Conservation (phyloP, 2,888 invertebrate species). For the Eupelmus urozonus region DNA sequence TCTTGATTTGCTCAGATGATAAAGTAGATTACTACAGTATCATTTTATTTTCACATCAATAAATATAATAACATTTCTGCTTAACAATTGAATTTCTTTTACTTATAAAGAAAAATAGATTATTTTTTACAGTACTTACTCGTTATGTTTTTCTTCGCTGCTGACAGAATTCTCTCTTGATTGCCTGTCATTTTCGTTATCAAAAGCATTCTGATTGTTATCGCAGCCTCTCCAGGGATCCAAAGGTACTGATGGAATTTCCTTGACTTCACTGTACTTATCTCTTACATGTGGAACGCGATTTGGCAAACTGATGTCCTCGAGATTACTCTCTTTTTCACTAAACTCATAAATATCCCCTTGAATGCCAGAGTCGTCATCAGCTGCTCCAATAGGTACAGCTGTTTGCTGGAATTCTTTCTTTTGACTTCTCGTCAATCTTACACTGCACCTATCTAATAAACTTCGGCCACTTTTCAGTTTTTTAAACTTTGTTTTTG, state of each 20-base stretch:
- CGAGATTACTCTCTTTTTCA: conserved; percentile 75
- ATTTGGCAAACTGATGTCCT: conserved; percentile 58
- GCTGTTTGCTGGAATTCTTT: conserved; percentile 64
- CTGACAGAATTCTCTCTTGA: conserved; percentile 64
- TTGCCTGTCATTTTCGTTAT: conserved; percentile 57
- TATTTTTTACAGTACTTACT: conserved; percentile 62
- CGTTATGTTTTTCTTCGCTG: conserved; percentile 64
- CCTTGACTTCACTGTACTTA: conserved; percentile 52
- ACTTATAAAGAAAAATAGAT: too few relatives aligned
- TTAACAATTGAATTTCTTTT: background rate
- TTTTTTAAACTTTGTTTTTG: conserved; percentile 62
- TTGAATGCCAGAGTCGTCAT: conserved; percentile 76
- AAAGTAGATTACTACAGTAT: too few relatives aligned
- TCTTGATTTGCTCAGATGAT: too few relatives aligned
- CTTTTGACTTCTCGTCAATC: conserved; percentile 72
- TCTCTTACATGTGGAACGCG: conserved; percentile 57
- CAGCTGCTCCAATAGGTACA: conserved; percentile 69
- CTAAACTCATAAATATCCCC: conserved; percentile 80
- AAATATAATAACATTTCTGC: background rate
- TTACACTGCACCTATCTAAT: conserved; percentile 65
- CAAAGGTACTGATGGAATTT: conserved; percentile 35
- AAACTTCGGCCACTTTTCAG: conserved; percentile 43
- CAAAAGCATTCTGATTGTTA: conserved; percentile 37
- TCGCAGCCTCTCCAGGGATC: conserved; percentile 49
- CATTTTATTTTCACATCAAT: too few relatives aligned